These are phyloP conservation scores for Eristalinus aeneus DNA, from an alignment of 2,888 invertebrate genomes.

Conservation along the genomic window DNA sequence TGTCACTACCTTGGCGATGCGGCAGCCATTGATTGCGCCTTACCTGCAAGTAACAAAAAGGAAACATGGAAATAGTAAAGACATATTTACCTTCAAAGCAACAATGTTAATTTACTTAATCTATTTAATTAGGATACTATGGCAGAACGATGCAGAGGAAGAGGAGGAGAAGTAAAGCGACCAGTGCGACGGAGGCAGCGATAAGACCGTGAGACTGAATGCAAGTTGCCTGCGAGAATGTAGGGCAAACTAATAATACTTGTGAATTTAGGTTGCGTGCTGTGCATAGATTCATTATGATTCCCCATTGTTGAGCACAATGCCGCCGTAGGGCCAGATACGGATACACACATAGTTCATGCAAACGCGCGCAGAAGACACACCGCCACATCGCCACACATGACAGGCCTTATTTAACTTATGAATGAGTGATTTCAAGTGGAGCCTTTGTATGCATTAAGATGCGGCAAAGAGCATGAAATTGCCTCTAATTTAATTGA, in stretches of 20 bases:
- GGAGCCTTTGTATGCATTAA: constrained; percentile 43
- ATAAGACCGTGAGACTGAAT: background rate
- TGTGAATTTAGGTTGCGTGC: constrained; percentile 50
- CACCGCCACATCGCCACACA: background rate
- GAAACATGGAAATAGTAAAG: background rate
- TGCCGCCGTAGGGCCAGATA: background rate
- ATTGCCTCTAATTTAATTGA: constrained; percentile 45
- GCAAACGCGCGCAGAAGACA: background rate
- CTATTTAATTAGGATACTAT: constrained; percentile 35
- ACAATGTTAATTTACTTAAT: constrained; percentile 51
- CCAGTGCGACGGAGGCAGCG: background rate
- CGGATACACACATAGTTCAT: background rate
- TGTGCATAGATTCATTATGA: constrained; percentile 56
- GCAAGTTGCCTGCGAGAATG: constrained; percentile 33
- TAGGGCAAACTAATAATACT: constrained; percentile 47
- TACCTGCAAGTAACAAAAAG: constrained; percentile 40
- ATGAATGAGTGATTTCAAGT: constrained; percentile 37
- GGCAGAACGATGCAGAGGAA: too few relatives aligned
- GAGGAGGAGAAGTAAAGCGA: background rate
- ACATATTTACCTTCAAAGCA: constrained; percentile 28
- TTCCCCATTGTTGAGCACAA: constrained; percentile 26
- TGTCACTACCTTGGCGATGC: background rate
- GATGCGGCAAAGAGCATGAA: constrained; percentile 26
- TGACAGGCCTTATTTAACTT: constrained; percentile 25
- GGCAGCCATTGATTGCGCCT: background rate